A percentile compares a stretch with the other conserved stretches of the same genome.
phyloP scores from a whole-genome alignment of 2,113 vertebrate genomes.

The Dromiciops gliroides region DNA sequence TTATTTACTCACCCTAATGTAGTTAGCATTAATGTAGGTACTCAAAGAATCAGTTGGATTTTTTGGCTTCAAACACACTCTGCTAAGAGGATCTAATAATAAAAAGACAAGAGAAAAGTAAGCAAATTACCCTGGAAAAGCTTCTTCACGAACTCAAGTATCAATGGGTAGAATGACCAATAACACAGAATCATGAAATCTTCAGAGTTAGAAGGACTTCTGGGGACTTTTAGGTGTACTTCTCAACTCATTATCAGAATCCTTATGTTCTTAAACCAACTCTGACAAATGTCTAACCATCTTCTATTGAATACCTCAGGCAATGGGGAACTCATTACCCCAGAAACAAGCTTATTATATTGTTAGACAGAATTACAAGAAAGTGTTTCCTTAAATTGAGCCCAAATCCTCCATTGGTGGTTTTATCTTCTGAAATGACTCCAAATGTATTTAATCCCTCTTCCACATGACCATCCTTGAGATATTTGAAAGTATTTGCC shows the following conservation, averaged over 20 bases:
- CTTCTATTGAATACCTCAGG: neutral
- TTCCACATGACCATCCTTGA: neutral
- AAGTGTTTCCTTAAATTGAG: neutral
- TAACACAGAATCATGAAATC: neutral
- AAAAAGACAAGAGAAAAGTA: constrained; percentile 76
- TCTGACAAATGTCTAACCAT: neutral
- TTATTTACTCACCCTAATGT: constrained; percentile 91
- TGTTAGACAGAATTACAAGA: neutral
- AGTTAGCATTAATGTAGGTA: constrained; percentile 98
- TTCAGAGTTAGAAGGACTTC: neutral
- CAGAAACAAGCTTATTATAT: neutral
- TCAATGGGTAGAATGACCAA: neutral
- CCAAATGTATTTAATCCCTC: neutral
- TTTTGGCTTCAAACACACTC: constrained; percentile 92
- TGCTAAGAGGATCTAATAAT: constrained; percentile 92
- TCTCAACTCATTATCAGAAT: neutral
- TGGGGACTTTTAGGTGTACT: neutral
- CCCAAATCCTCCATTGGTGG: neutral
- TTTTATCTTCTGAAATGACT: neutral
- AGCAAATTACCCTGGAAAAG: constrained; percentile 49
- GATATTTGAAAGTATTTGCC: neutral
- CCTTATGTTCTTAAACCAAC: neutral
- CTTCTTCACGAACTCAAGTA: neutral
- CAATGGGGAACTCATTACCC: neutral
- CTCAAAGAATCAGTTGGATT: constrained; percentile 90